A percentile compares a stretch with the other conserved stretches of the same genome.
Evolutionary conservation across 1,140 invertebrate species (phyloP).

Genomic region (Drosophila mojavensis): DNA sequence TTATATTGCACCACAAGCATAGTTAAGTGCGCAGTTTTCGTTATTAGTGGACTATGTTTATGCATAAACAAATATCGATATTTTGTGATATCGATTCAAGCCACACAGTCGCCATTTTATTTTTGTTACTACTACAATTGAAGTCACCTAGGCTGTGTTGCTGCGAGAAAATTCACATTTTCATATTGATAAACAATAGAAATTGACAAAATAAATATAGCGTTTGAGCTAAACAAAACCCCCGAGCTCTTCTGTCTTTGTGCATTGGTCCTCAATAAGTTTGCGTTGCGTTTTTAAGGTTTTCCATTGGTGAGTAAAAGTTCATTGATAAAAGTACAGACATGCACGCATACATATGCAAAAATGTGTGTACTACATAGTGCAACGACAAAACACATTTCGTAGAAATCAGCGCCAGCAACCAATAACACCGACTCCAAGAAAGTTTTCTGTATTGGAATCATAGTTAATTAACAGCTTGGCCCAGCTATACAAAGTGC

Average conservation of each 20-base stretch:
- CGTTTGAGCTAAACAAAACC: slow-evolving; percentile 43
- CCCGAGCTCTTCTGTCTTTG: slow-evolving; percentile 61
- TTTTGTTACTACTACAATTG: slow-evolving; percentile 44
- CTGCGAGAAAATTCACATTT: slow-evolving; percentile 57
- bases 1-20: background rate
- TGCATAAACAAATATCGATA: slow-evolving; percentile 24
- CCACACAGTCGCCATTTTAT: slow-evolving; percentile 40
- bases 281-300: slow-evolving; percentile 68
- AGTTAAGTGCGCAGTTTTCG: background rate
- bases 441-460: slow-evolving; percentile 13
- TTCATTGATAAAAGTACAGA: slow-evolving; percentile 68
- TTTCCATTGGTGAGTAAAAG: slow-evolving; percentile 68
- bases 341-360: slow-evolving; percentile 27
- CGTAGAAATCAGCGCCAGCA: slow-evolving; percentile 28
- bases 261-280: slow-evolving; percentile 68
- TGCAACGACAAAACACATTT: slow-evolving; percentile 29
- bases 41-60: background rate
- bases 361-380: slow-evolving; percentile 24
- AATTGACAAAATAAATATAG: slow-evolving; percentile 67
- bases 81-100: background rate
- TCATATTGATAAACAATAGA: slow-evolving; percentile 57
- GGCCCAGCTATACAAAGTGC: slow-evolving; percentile 34
- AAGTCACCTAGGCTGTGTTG: slow-evolving; percentile 46
- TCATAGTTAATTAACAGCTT: slow-evolving; percentile 9
- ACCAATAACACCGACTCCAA: slow-evolving; percentile 15